Base-by-base conservation (phyloP, 1,140 invertebrate genomes). In the Macrotrachela quadricornifera region DNA sequence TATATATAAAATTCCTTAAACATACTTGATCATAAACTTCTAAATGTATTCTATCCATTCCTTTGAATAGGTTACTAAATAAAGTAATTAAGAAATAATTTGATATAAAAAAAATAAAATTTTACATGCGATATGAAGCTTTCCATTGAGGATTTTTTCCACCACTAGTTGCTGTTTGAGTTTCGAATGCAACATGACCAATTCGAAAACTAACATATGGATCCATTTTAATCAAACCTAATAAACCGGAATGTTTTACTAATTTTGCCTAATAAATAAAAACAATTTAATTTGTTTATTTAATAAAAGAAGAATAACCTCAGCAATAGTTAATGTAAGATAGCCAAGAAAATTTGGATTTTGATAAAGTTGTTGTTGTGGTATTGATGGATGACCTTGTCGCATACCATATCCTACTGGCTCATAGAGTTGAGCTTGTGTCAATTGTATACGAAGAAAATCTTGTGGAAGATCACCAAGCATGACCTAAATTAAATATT, bases 71-170 rank as follows among this genome's bases (percentile, higher is more conserved):
- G 61, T 83, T 77, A 64, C 82, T 85, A 69, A 50, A 73, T 73
- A 63, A 57, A 50, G 57, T 58, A 51, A 13, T 48, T 57, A 37
- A 12, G 39, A 36, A 46, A 55, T 39, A 16, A 43, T 13, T 45
- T 37, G 2, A 50, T n/a, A 46, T n/a, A 46, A 41, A 13, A 37
- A 21, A 40, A 39, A 50, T 16, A 38, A 44, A 6, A 36, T 13
- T 16, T 46, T 74, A 87, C 82, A 82, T 83, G 62, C 86, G 80
- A 59, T 92, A 79, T 52, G 81, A 79, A 76, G 90, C 88, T 66
- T 90, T 87, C 88, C 88, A 94, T 58, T 79, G 74, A 15, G 90
- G 90, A 68, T 81, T 87, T 69, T 88, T 91, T n/a, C 85, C 86
- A 49, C 87, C 90, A 73, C 85, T 92, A 45, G 81, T 77, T 63